Evolutionary conservation across 2,113 vertebrate species (phyloP), one percentile per base, ranked within the genome.

Genomic region (Pionites leucogaster): DNA sequence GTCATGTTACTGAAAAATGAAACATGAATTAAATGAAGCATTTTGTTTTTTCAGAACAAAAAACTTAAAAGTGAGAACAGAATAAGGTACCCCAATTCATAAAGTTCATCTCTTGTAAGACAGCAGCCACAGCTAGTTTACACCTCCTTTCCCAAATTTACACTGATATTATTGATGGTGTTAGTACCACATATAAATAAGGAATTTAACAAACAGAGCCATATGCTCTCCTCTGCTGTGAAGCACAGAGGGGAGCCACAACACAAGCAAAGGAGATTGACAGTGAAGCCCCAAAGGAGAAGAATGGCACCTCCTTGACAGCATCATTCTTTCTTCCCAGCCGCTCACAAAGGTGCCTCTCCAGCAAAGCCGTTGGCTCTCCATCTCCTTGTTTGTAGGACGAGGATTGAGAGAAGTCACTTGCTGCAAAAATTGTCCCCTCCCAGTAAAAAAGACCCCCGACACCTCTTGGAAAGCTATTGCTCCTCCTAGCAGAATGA

Each of bases 41-140:
- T 46, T 42, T 80, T 85, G 68, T 50, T 88, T 72, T 67, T 24
- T 62, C 35, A 31, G 53, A 46, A 49, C 2, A 44, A 60, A 81
- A 93, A 82, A 3, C 0, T 28, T 76, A 31, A 74, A 94, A 33
- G 6, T 69, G 23, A 77, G 41, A 77, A 82, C 13, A 88, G 37
- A 70, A 27, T 88, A 46, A 80, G 12, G 8, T 55, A 25, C 20
- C 4, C 15, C 0, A 0, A 71, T 60, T 50, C 28, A 50, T 13
- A 44, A 46, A 2, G 6, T 74, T 70, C 7, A 6, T 44, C 22
- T 82, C 27, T 19, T 46, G 25, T 31, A 53, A 72, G 27, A 33
- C 2, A 60, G 13, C 8, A 64, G 22, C 1, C 2, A 24, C 63
- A 81, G 31, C 19, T 55, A 35, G 11, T 59, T 88, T 49, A 92